A percentile compares a stretch with the other conserved stretches of the same genome.
phyloP scores from a whole-genome alignment of 2,888 invertebrate species.

The Pristionchus fissidentatus region DNA sequence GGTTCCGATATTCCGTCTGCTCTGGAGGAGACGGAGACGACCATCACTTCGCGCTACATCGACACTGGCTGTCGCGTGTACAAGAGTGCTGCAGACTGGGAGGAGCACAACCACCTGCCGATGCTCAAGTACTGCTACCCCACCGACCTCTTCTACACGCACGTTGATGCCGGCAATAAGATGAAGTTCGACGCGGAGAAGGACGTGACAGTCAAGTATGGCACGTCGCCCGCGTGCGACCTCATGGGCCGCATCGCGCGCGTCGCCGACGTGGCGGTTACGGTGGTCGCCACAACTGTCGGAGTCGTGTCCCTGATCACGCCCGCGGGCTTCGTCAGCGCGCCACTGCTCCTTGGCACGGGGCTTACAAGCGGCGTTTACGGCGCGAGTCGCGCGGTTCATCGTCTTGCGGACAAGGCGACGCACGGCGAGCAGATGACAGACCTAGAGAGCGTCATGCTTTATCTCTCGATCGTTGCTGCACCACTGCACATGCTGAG shows the following conservation, averaged over 20 bases:
- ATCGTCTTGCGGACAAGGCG: constrained; percentile 51
- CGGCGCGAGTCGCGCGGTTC: constrained; percentile 24
- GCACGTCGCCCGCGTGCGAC: not conserved
- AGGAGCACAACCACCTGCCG: constrained; percentile 49
- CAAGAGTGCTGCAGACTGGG: constrained; percentile 46
- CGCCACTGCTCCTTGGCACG: not conserved
- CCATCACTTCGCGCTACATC: constrained; percentile 28
- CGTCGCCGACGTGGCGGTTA: constrained; percentile 18
- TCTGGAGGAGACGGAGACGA: constrained; percentile 30
- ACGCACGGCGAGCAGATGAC: constrained; percentile 50
- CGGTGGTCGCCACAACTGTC: not conserved
- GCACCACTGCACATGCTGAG: constrained; percentile 38
- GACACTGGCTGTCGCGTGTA: constrained; percentile 45
- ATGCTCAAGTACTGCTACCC: constrained; percentile 48
- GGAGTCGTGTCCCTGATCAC: constrained; percentile 42
- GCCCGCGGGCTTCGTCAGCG: constrained; percentile 31
- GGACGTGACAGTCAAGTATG: not conserved
- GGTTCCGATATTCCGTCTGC: constrained; percentile 45
- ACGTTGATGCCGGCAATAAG: not conserved
- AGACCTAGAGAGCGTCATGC: constrained; percentile 47
- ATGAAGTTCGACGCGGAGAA: not conserved
- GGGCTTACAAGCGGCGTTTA: constrained; percentile 3
- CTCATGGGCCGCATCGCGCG: not conserved
- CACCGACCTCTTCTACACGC: not conserved
- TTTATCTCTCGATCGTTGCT: constrained; percentile 38